These are phyloP conservation scores for Pseudorhiza aurosa DNA, from an alignment of 30 jellyfish, hydroid and myxozoan genomes.

Conservation along the genomic window DNA sequence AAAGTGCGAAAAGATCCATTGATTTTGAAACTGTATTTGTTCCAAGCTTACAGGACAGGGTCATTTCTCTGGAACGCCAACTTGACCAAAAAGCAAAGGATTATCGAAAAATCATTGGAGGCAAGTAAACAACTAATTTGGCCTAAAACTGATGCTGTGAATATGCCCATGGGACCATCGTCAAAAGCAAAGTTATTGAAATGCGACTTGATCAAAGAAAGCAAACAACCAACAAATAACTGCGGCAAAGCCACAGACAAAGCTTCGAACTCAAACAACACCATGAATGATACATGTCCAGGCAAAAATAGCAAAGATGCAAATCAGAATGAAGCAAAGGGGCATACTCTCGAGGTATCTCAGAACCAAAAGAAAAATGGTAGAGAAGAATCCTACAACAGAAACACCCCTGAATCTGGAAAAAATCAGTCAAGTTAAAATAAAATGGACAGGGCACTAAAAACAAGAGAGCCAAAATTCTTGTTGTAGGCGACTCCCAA, in stretches of 20 bases:
- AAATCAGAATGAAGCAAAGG: no score
- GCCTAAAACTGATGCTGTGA: no score
- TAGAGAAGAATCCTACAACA: no score
- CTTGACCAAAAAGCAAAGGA: constrained; percentile 5
- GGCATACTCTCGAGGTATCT: no score
- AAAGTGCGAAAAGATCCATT: not conserved
- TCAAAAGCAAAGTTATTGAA: not conserved
- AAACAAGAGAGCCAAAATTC: not conserved
- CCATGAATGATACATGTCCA: no score
- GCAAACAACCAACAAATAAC: not conserved
- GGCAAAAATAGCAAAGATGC: no score
- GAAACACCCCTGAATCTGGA: no score
- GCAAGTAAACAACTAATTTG: no score
- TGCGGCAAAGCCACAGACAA: no score
- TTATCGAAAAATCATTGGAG: constrained; percentile 4
- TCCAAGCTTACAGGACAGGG: not conserved
- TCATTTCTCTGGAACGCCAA: constrained; percentile 1
- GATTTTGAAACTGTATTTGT: not conserved
- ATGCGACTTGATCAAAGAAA: not conserved
- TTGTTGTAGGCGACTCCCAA: constrained; percentile 44
- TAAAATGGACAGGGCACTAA: not conserved
- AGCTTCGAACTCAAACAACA: no score
- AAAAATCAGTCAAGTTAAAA: no score
- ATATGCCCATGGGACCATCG: not conserved
- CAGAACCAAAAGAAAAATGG: no score